These are phyloP conservation scores for Sesamia inferens DNA, from an alignment of 2,888 invertebrate genomes.

Conservation along the genomic window DNA sequence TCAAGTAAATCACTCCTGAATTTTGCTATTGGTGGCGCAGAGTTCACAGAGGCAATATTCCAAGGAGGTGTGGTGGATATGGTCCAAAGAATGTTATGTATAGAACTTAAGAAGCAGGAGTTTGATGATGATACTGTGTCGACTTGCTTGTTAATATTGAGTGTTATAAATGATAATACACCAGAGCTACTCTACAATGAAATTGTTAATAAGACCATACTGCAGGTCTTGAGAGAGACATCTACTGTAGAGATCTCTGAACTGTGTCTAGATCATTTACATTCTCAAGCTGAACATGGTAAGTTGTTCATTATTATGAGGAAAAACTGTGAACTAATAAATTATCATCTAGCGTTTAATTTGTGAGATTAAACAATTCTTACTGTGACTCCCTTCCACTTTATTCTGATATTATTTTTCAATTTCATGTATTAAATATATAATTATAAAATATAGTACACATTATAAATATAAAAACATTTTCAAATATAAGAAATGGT, in stretches of 20 bases:
- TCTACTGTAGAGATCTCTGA: conserved; percentile 93
- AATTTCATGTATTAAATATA: neutral
- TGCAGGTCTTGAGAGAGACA: conserved; percentile 91
- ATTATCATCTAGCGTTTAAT: neutral
- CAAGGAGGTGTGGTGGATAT: conserved; percentile 89
- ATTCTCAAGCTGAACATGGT: conserved; percentile 94
- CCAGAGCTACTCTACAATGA: conserved; percentile 90
- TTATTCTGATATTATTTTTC: neutral
- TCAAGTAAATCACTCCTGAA: conserved; percentile 94
- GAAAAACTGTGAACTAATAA: neutral
- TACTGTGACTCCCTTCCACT: neutral
- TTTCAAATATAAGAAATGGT: neutral
- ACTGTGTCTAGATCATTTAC: conserved; percentile 93
- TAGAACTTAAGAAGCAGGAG: conserved; percentile 85
- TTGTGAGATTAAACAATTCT: neutral
- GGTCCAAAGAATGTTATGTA: conserved; percentile 87
- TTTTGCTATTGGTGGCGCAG: conserved; percentile 93
- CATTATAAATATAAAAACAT: neutral
- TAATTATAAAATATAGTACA: neutral
- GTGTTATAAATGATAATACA: conserved; percentile 91
- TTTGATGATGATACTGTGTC: conserved; percentile 89
- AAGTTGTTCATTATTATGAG: conserved; percentile 60
- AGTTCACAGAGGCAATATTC: conserved; percentile 91
- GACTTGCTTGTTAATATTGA: conserved; percentile 90
- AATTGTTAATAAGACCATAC: conserved; percentile 89